Conservation (phyloP, 2,888 invertebrate genomes). For the Electrophaes corylata region DNA sequence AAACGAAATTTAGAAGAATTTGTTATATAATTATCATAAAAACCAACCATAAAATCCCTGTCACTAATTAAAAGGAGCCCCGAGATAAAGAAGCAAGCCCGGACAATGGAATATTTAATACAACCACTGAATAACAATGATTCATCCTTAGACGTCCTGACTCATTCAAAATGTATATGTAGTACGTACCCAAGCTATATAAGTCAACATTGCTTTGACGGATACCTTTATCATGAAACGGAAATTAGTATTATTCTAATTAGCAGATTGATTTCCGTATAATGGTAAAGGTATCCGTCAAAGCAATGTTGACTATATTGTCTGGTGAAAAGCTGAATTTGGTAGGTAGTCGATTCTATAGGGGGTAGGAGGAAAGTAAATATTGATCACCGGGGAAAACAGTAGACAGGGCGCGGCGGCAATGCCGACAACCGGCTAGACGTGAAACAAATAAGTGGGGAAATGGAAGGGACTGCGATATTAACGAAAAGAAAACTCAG, state of each 20-base stretch:
- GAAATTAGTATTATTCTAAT: too few relatives aligned
- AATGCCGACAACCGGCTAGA: slow-evolving; percentile 21
- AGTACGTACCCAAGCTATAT: slow-evolving; percentile 11
- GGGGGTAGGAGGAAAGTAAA: slow-evolving; percentile 13
- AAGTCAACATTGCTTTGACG: too few relatives aligned
- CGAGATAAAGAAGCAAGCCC: too few relatives aligned
- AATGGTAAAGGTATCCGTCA: slow-evolving; percentile 6
- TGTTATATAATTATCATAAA: neutral
- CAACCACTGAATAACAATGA: slow-evolving; percentile 3
- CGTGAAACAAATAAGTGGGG: slow-evolving; percentile 19
- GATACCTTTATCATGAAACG: too few relatives aligned
- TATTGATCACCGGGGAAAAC: slow-evolving; percentile 34
- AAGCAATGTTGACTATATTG: slow-evolving; percentile 20
- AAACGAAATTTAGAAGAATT: neutral
- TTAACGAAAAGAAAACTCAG: neutral
- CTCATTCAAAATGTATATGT: slow-evolving; percentile 13
- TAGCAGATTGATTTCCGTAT: slow-evolving; percentile 20
- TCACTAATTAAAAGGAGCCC: too few relatives aligned
- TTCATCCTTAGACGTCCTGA: slow-evolving; percentile 27
- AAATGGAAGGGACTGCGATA: neutral
- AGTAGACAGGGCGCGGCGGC: slow-evolving; percentile 26
- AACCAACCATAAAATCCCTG: too few relatives aligned
- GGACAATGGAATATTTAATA: neutral
- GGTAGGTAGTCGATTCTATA: neutral
- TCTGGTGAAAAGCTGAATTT: slow-evolving; percentile 6